Evolutionary conservation across 2,797 vertebrate genomes (phyloP).

Genomic region (Lindbergichthys nudifrons): DNA sequence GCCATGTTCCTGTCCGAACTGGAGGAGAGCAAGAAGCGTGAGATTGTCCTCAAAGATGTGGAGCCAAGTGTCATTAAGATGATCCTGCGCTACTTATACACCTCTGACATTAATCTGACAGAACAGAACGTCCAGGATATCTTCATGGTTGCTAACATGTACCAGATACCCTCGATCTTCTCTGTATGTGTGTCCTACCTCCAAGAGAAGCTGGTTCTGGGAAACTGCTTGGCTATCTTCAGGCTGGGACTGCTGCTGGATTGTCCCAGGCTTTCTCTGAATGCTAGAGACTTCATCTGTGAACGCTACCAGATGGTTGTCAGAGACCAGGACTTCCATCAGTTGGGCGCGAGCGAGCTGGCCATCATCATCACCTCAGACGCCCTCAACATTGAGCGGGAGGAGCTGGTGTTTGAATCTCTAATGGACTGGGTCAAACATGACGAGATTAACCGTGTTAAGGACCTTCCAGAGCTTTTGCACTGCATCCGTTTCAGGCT

Average conservation of each 20-base stretch:
- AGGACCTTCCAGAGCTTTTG: slow-evolving; percentile 89
- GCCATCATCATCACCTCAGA: slow-evolving; percentile 93
- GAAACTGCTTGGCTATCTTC: slow-evolving; percentile 96
- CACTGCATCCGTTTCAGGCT: slow-evolving; percentile 95
- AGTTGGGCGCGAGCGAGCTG: slow-evolving; percentile 90
- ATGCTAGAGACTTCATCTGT: slow-evolving; percentile 93
- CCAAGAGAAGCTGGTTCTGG: slow-evolving; percentile 92
- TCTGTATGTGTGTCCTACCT: slow-evolving; percentile 95
- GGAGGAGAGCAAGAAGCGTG: slow-evolving; percentile 90
- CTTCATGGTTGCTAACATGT: slow-evolving; percentile 95
- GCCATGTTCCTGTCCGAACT: slow-evolving; percentile 93
- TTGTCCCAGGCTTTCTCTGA: slow-evolving; percentile 89
- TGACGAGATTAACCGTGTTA: slow-evolving; percentile 81
- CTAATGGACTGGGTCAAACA: slow-evolving; percentile 92
- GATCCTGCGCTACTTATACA: slow-evolving; percentile 96
- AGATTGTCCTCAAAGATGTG: slow-evolving; percentile 92
- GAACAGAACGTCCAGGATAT: slow-evolving; percentile 97
- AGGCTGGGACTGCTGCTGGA: slow-evolving; percentile 94
- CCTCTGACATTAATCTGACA: slow-evolving; percentile 93
- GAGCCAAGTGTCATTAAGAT: slow-evolving; percentile 90
- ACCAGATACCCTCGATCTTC: slow-evolving; percentile 99
- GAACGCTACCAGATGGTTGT: slow-evolving; percentile 90
- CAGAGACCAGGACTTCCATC: slow-evolving; percentile 92
- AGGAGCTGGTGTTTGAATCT: slow-evolving; percentile 93
- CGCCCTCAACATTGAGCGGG: slow-evolving; percentile 90